phyloP scores from a whole-genome alignment of 2,797 vertebrate species.

The Enteromius fasciolatus region DNA sequence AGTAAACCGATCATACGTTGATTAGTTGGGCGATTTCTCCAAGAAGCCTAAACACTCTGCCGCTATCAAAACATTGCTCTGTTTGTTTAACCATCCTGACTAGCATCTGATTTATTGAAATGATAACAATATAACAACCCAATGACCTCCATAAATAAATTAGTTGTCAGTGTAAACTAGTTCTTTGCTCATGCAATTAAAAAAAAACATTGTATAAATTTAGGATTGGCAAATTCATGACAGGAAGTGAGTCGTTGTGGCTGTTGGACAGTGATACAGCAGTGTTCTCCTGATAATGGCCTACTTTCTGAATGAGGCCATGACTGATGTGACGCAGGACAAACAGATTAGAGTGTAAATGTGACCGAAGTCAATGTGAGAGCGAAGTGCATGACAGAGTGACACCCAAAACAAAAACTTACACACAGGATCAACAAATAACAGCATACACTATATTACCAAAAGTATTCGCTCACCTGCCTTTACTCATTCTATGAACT shows the following conservation, averaged over 20 bases:
- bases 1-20: background rate
- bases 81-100: conserved; percentile 5
- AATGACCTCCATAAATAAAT: background rate
- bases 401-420: background rate
- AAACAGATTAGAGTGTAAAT: conserved; percentile 30
- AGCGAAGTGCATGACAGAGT: background rate
- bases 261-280: background rate
- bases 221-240: conserved; percentile 11
- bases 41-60: background rate
- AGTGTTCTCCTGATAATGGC: conserved; percentile 16
- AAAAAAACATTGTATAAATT: background rate
- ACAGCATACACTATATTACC: no score
- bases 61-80: conserved; percentile 13
- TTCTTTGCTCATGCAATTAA: background rate
- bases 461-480: no score
- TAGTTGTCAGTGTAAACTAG: background rate
- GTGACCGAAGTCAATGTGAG: conserved; percentile 9
- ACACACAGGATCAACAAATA: background rate
- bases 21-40: background rate
- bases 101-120: background rate
- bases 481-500: no score
- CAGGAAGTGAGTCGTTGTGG: conserved; percentile 30
- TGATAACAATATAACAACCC: background rate
- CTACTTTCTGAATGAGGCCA: background rate
- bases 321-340: conserved; percentile 14